A percentile compares a stretch with the other conserved stretches of the same genome.
phyloP scores from a whole-genome alignment of 2,888 invertebrate species.

The Nephrotoma guestfalica region DNA sequence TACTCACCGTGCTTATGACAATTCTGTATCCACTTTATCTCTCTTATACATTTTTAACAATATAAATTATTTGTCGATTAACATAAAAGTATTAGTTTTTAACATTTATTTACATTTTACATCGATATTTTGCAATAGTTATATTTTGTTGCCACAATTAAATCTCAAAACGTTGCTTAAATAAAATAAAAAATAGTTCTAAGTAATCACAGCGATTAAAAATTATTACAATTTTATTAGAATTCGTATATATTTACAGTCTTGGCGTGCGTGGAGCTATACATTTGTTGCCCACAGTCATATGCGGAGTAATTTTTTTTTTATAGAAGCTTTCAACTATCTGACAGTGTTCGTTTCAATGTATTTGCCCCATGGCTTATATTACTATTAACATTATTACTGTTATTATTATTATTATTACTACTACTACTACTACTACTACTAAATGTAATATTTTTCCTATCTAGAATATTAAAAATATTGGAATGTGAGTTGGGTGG shows the following conservation, averaged over 20 bases:
- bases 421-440: not conserved
- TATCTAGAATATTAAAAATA: slow-evolving; percentile 27
- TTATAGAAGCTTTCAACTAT: slow-evolving; percentile 1
- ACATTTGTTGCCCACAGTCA: not conserved
- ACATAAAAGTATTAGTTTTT: not conserved
- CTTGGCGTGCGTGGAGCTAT: not conserved
- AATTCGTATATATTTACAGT: not conserved
- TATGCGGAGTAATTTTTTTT: not conserved
- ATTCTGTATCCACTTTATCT: no score
- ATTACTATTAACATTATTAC: not conserved
- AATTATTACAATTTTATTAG: not conserved
- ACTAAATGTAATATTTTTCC: not conserved
- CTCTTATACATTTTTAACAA: no score
- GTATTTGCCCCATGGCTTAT: not conserved
- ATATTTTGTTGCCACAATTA: not conserved
- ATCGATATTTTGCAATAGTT: not conserved
- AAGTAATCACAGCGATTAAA: not conserved
- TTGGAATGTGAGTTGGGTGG: slow-evolving; percentile 29
- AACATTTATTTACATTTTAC: not conserved
- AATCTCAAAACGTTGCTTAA: not conserved
- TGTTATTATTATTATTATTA: not conserved
- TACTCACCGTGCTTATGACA: no score
- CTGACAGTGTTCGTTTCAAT: slow-evolving; percentile 5
- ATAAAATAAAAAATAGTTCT: not conserved
- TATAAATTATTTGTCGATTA: no score